A percentile compares a stretch with the other conserved stretches of the same genome.
Evolutionary conservation across 2,113 vertebrate species (phyloP).

Genomic region (Pteruthius melanotis): DNA sequence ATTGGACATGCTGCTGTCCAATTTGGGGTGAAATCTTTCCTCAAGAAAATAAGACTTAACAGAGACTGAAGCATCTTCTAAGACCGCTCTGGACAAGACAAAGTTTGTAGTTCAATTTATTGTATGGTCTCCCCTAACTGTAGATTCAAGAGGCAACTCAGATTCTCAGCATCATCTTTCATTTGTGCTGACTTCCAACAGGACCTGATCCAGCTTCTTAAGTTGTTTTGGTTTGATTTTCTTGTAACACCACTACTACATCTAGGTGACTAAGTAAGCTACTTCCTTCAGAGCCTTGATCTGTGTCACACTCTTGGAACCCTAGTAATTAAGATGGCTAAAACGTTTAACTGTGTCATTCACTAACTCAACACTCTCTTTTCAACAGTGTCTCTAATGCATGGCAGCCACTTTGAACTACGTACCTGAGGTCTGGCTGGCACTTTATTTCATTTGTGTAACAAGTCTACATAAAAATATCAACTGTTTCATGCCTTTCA

Average conservation of each 20-base stretch:
- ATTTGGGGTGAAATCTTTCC: neutral
- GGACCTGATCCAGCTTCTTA: neutral
- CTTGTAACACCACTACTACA: neutral
- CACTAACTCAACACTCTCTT: neutral
- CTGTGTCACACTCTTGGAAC: neutral
- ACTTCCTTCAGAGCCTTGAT: neutral
- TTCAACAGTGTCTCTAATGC: neutral
- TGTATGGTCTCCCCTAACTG: neutral
- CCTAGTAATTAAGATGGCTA: neutral
- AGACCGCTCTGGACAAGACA: neutral
- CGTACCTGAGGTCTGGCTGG: neutral
- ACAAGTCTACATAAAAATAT: neutral
- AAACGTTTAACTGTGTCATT: neutral
- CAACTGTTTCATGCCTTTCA: neutral
- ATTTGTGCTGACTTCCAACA: neutral
- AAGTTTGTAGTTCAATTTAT: neutral
- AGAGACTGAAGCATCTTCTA: neutral
- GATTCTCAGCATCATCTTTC: neutral
- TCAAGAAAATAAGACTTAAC: neutral
- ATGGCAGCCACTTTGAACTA: neutral
- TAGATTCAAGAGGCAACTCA: neutral
- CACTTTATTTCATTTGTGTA: neutral
- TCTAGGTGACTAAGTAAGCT: neutral
- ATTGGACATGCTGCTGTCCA: neutral
- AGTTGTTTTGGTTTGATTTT: neutral